phyloP scores from a whole-genome alignment of 2,888 invertebrate species.

The Liposcelis brunnea region DNA sequence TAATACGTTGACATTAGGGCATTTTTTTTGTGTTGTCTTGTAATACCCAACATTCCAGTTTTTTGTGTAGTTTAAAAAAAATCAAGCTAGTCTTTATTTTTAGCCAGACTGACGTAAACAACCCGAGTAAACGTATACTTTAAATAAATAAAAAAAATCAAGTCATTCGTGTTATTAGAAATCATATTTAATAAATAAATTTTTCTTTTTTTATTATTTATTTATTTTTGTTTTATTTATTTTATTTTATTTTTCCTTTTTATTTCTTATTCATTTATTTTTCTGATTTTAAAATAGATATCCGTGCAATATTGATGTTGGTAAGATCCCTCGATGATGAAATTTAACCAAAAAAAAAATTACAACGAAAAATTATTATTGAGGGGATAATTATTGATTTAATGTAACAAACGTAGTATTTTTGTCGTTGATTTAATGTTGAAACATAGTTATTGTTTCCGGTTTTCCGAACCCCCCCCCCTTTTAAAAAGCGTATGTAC shows the following conservation, averaged over 20 bases:
- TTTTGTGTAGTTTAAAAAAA: too few species aligned
- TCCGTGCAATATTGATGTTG: constrained; percentile 10
- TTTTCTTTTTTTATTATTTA: constrained; percentile 6
- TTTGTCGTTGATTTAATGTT: constrained; percentile 17
- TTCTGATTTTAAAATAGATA: constrained; percentile 14
- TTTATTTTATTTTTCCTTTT: constrained; percentile 11
- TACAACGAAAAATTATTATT: constrained; percentile 6
- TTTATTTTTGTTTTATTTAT: background rate
- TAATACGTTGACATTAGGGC: too few species aligned
- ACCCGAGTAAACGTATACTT: too few species aligned
- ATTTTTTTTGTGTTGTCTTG: too few species aligned
- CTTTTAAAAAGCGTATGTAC: too few species aligned
- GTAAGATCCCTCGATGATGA: constrained; percentile 11
- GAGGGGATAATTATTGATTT: constrained; percentile 10
- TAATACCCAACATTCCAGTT: too few species aligned
- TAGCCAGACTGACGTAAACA: too few species aligned
- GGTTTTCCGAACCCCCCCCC: too few species aligned
- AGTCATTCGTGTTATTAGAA: too few species aligned
- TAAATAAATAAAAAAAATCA: too few species aligned
- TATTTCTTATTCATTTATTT: constrained; percentile 8
- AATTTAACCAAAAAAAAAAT: constrained; percentile 10
- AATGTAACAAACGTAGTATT: constrained; percentile 14
- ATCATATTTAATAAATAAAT: too few species aligned
- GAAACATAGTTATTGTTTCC: constrained; percentile 17
- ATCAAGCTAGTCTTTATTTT: too few species aligned